Evolutionary conservation across 2,888 invertebrate genomes (phyloP), one percentile per base, ranked within the genome.

Genomic region (Incurvaria masculella): DNA sequence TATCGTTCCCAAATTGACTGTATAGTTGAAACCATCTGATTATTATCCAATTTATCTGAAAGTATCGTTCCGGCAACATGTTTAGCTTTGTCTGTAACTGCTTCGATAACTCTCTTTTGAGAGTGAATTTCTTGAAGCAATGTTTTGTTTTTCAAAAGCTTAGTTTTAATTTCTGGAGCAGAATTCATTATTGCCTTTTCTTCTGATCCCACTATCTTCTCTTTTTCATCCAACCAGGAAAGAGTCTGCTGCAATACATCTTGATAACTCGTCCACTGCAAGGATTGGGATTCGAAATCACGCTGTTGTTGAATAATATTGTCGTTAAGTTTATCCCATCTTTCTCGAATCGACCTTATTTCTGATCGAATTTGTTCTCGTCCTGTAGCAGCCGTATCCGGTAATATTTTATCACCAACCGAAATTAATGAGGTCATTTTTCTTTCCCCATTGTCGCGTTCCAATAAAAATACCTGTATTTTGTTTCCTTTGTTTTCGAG

Each of bases 371-470:
- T 88, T 46, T 82, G 84, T 66, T 97, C 97, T 52, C 97, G 83
- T 1, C 97, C 97, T 57, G 88, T 87, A 1, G 96, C 89, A 10
- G 95, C 91, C 2, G 96, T 97, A 66, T 94, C 94, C 0, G 95
- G 92, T 52, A 94, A 82, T n/a, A 97, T 84, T 64, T 89, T 88
- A 62, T 97, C 97, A 2, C 94, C 94, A 1, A 89, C 82, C 2
- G 86, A 81, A 14, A 88, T 87, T 17, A 94, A 69, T 38, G 86
- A 83, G 47, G 84, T 82, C 26, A 97, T 79, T 57, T 90, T 86
- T 58, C 87, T 86, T 57, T 91, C 88, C 1, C 92, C 93, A 61
- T 91, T 89, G 56, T 95, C 94, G 55, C 86, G 85, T 62, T 95
- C 95, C 10, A 89, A 80, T 44, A 88, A 64, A 46, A 92, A 73